These are phyloP conservation scores for Climacteris rufus DNA, from an alignment of 2,113 vertebrate species.

Conservation along the genomic window DNA sequence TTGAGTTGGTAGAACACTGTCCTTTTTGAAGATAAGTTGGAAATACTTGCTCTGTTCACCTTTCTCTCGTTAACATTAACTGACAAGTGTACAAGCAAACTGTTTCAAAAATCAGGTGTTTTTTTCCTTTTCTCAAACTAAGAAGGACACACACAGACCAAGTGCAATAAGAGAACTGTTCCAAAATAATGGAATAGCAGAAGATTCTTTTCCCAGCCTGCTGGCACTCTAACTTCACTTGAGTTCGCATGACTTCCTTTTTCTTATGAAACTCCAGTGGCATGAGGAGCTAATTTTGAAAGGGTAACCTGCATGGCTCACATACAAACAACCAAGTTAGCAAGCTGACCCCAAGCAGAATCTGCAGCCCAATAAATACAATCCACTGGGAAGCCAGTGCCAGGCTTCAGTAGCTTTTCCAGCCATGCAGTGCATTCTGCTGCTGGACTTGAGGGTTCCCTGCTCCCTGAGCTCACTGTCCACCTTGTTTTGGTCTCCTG, in stretches of 20 bases:
- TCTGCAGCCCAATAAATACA: constrained; percentile 31
- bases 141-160: constrained; percentile 63
- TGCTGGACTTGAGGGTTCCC: not conserved
- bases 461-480: not conserved
- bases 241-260: constrained; percentile 76
- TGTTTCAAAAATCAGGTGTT: constrained; percentile 43
- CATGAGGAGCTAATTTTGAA: constrained; percentile 86
- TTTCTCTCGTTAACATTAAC: constrained; percentile 49
- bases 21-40: constrained; percentile 63
- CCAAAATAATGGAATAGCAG: constrained; percentile 44
- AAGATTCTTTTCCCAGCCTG: constrained; percentile 60
- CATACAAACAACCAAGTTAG: constrained; percentile 68
- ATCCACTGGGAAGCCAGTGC: not conserved
- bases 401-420: not conserved
- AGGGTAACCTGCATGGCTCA: constrained; percentile 92
- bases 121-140: constrained; percentile 68
- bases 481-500: not conserved
- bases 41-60: constrained; percentile 62
- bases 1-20: constrained; percentile 39
- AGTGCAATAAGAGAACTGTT: constrained; percentile 78
- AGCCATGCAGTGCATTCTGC: not conserved
- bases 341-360: constrained; percentile 69
- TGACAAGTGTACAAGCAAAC: constrained; percentile 35
- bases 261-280: constrained; percentile 76
- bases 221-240: constrained; percentile 67